These are phyloP conservation scores for Nowickia ferox DNA, from an alignment of 2,888 invertebrate species.

Conservation along the genomic window DNA sequence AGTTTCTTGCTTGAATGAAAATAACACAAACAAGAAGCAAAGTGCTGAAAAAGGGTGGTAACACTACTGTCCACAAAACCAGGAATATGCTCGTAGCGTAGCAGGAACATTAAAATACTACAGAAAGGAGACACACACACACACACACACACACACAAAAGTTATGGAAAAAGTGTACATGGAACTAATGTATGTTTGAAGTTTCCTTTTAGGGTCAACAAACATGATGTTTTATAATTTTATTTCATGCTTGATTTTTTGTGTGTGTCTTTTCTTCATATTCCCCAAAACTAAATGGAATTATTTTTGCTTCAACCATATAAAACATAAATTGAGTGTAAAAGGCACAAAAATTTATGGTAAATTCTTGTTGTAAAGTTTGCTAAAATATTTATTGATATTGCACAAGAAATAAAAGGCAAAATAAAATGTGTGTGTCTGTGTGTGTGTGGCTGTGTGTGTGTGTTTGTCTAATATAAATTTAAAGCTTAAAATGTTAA, in stretches of 20 bases:
- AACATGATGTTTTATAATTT: constrained; percentile 66
- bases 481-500: constrained; percentile 6
- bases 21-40: constrained; percentile 65
- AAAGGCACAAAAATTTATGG: constrained; percentile 71
- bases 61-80: constrained; percentile 63
- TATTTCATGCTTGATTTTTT: constrained; percentile 35
- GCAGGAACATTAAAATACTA: neutral
- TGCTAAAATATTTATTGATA: constrained; percentile 67
- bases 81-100: constrained; percentile 24
- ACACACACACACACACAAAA: too few relatives aligned
- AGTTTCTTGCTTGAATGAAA: constrained; percentile 75
- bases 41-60: constrained; percentile 78
- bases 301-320: constrained; percentile 56
- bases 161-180: constrained; percentile 34
- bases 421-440: neutral
- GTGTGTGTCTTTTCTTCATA: neutral
- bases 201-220: constrained; percentile 66
- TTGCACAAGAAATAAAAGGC: constrained; percentile 36
- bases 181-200: constrained; percentile 59
- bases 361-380: constrained; percentile 61
- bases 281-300: constrained; percentile 35
- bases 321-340: constrained; percentile 71
- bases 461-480: neutral
- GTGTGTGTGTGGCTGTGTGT: too few relatives aligned
- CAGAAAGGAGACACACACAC: too few relatives aligned